Percentiles rank a stretch among this genome's conserved stretches.
Conservation (phyloP, 2,888 invertebrate genomes). For the Loripinus fragilis region DNA sequence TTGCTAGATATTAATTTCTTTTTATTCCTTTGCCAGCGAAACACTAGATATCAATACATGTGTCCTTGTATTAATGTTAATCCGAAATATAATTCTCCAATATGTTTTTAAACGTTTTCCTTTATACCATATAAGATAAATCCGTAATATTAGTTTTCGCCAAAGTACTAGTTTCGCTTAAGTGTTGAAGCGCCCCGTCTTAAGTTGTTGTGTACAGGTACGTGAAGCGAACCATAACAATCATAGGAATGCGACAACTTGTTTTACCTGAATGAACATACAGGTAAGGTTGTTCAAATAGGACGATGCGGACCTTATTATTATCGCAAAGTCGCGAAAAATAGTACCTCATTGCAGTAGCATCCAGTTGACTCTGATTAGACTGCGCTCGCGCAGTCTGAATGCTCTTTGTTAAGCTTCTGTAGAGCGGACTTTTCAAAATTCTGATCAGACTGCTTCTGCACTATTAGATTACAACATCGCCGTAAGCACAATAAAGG, state of each 20-base stretch:
- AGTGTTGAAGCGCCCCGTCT: slow-evolving; percentile 13
- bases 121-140: neutral
- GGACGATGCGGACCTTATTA: slow-evolving; percentile 4
- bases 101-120: neutral
- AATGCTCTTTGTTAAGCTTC: too few species aligned
- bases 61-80: neutral
- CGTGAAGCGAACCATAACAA: slow-evolving; percentile 13
- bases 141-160: neutral
- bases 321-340: too few species aligned
- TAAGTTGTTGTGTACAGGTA: slow-evolving; percentile 3
- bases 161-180: neutral
- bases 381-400: too few species aligned
- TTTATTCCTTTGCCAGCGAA: neutral
- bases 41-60: neutral
- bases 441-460: too few species aligned
- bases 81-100: too few species aligned
- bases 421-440: too few species aligned
- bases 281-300: slow-evolving; percentile 5
- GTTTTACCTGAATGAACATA: neutral
- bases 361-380: too few species aligned
- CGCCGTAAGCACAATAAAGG: too few species aligned
- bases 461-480: too few species aligned
- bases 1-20: neutral
- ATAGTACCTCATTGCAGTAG: too few species aligned
- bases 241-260: slow-evolving; percentile 14